Conservation (phyloP, 1,140 invertebrate species). For the Drosophila watanabei region DNA sequence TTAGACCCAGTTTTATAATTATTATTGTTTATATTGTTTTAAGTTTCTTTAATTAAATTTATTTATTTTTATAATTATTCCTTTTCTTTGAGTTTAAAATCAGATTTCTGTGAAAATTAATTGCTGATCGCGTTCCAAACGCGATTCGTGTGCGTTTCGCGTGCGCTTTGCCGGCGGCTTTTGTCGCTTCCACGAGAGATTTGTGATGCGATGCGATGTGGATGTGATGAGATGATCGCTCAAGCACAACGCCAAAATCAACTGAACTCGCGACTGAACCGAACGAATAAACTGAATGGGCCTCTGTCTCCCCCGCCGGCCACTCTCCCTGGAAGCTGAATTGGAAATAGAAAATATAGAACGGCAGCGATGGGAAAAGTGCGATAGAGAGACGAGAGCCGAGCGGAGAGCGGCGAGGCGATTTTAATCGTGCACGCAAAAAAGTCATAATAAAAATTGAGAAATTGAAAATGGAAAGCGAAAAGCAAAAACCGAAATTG, state of each 20-base stretch:
- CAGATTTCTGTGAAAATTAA: background rate
- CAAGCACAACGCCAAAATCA: constrained; percentile 55
- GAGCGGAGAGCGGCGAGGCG: constrained; percentile 4
- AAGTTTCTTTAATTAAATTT: background rate
- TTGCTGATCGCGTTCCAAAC: constrained; percentile 25
- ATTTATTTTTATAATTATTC: background rate
- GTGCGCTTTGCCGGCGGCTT: constrained; percentile 12
- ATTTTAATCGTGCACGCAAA: constrained; percentile 74
- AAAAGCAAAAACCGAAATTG: constrained; percentile 18
- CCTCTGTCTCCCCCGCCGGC: background rate
- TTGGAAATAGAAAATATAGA: constrained; percentile 75
- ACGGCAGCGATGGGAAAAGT: constrained; percentile 20
- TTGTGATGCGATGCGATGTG: background rate
- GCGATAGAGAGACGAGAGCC: constrained; percentile 17
- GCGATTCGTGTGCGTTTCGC: constrained; percentile 22
- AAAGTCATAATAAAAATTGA: constrained; percentile 60
- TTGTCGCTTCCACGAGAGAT: constrained; percentile 3
- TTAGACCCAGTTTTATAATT: constrained; percentile 8
- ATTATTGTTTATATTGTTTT: background rate
- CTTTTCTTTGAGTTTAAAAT: background rate
- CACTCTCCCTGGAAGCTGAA: constrained; percentile 19
- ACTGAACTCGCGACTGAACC: constrained; percentile 42
- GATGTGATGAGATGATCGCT: constrained; percentile 31
- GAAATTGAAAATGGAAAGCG: constrained; percentile 31
- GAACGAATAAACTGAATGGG: constrained; percentile 33